Percentiles rank a stretch among this genome's conserved stretches.
phyloP scores from a whole-genome alignment of 2,888 invertebrate genomes.

The Cantharis lateralis region DNA sequence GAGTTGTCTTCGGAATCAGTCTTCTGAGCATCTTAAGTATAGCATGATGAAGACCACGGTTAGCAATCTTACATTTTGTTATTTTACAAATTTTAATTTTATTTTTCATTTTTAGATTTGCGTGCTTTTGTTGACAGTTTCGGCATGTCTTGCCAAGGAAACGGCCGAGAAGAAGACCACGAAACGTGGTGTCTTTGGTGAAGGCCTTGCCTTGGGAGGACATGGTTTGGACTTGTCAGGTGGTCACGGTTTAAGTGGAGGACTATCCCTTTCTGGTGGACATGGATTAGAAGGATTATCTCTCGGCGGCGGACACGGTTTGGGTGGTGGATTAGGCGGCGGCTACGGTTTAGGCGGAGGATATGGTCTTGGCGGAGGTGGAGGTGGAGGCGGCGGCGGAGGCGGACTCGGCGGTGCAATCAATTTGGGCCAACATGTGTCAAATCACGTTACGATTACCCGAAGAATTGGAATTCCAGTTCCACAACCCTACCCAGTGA shows the following conservation, averaged over 20 bases:
- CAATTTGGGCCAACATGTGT: conserved; percentile 18
- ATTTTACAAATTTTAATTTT: conserved; percentile 1
- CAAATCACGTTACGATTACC: conserved; percentile 52
- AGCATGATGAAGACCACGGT: conserved; percentile 51
- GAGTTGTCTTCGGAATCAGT: conserved; percentile 42
- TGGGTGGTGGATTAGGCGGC: conserved; percentile 23
- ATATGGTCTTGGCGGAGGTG: background rate
- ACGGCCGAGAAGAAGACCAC: conserved; percentile 50
- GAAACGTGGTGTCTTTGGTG: conserved; percentile 57
- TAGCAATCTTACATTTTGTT: conserved; percentile 31
- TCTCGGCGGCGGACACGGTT: background rate
- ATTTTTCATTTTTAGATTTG: conserved; percentile 50
- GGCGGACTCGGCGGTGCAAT: conserved; percentile 6
- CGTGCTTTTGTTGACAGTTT: conserved; percentile 54
- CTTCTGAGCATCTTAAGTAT: conserved; percentile 42
- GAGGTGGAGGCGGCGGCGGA: conserved; percentile 7
- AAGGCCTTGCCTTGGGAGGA: conserved; percentile 46
- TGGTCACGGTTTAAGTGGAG: conserved; percentile 38
- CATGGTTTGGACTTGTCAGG: conserved; percentile 11
- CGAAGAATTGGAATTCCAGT: conserved; percentile 58
- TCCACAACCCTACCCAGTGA: conserved; percentile 60
- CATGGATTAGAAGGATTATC: conserved; percentile 15
- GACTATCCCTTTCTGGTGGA: conserved; percentile 25
- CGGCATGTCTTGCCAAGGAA: conserved; percentile 51
- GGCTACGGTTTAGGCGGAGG: conserved; percentile 10